Percentiles rank a stretch among this genome's conserved stretches.
Evolutionary conservation across 1,140 invertebrate genomes (phyloP).

Genomic region (Neomicropteryx cornuta): DNA sequence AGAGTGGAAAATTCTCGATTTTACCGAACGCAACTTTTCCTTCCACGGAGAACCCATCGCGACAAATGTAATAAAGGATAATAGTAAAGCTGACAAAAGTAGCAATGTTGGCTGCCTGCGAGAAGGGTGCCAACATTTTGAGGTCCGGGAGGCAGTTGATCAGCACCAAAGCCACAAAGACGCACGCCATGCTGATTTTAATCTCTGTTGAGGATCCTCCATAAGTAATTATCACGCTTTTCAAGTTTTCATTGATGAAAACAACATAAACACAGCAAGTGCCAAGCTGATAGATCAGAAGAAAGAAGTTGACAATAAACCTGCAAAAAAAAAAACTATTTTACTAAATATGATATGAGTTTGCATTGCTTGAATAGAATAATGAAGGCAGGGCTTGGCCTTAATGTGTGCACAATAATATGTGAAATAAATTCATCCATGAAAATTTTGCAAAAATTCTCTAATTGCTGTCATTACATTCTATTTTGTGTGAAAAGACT

Average conservation of each 20-base stretch:
- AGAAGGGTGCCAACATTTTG: conserved; percentile 63
- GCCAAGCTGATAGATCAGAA: conserved; percentile 74
- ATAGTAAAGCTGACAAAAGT: conserved; percentile 52
- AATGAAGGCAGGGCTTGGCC: conserved; percentile 14
- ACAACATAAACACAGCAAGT: conserved; percentile 84
- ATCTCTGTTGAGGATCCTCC: conserved; percentile 24
- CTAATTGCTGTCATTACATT: too few relatives aligned
- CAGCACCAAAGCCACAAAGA: conserved; percentile 54
- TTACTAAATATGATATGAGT: too few relatives aligned
- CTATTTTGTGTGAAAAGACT: too few relatives aligned
- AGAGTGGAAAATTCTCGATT: conserved; percentile 42
- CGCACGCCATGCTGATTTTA: conserved; percentile 41
- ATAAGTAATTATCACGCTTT: conserved; percentile 43
- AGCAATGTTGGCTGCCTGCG: conserved; percentile 57
- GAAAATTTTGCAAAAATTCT: too few relatives aligned
- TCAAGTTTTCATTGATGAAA: conserved; percentile 66
- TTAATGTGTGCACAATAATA: conserved; percentile 11
- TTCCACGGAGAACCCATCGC: conserved; percentile 40
- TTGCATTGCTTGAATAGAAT: conserved; percentile 13
- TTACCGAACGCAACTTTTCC: conserved; percentile 30
- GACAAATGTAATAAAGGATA: conserved; percentile 58
- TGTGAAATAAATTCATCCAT: conserved; percentile 1
- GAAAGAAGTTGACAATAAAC: conserved; percentile 51
- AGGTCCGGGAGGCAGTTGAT: conserved; percentile 62
- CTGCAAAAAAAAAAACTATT: conserved; percentile 36